Base-by-base conservation (phyloP, 2,113 vertebrate genomes). In the Sitta europaea region DNA sequence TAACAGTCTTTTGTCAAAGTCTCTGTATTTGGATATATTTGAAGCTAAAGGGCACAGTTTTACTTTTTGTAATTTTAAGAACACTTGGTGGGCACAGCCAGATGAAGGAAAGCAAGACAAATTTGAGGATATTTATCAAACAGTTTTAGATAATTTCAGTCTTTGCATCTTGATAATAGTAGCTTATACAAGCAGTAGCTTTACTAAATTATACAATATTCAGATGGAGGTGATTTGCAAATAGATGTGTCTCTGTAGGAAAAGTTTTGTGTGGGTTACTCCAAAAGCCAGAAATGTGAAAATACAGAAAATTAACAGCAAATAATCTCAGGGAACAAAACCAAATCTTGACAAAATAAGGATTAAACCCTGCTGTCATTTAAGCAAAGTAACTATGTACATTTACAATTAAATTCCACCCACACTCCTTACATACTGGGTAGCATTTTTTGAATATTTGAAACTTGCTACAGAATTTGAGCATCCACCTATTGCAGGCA, bases 381-480 rank as follows among this genome's bases (percentile, higher is more conserved):
- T 95, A 79, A 85, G 70, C 45, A 92, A 71, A 68, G 29, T 57
- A 78, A 72, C 59, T 70, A 55, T 48, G 61, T 82, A 72, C 45
- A 65, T 89, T 93, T 95, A 73, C 77, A 91, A 82, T 78, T 91
- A 78, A 91, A 92, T 96, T 87, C 65, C 35, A 61, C 91, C 81
- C 90, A 67, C 58, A n/a, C 48, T 50, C 53, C 80, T 90, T 88
- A 55, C 40, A 45, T 76, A 51, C 66, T 82, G 59, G 51, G n/a
- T 79, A 79, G 58, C 50, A 54, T 90, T 73, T 91, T 77, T 38
- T 79, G 35, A 89, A 31, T 81, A 62, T 67, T 58, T 92, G 48
- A 84, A 81, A 51, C 57, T 45, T 84, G 43, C 59, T 92, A 40
- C 88, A 89, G 55, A 91, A 54, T 74, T 94, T 77, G 22, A 88